Base-by-base conservation (phyloP, 2,888 invertebrate species). In the Candidula unifasciata region DNA sequence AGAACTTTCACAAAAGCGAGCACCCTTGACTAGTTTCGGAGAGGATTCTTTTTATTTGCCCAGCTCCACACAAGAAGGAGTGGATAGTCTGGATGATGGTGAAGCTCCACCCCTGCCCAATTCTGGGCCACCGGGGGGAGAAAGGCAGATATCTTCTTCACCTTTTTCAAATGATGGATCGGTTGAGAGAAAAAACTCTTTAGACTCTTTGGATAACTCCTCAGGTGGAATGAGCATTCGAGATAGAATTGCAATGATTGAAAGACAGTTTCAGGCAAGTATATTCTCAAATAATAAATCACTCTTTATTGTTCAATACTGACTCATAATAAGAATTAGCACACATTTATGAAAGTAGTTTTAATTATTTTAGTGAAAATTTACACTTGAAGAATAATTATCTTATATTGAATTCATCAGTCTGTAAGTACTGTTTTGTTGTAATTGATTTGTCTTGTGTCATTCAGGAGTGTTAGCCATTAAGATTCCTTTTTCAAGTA, bases 221-320 rank as follows among this genome's bases (percentile, higher is more conserved):
- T 71, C 85, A 37, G 68, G 87, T 54, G 86, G 88, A 35, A 69
- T 85, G 68, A 86, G 85, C 71, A 88, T 91, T 30, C 86, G 89
- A 71, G 90, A 91, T 80, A 88, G 89, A 73, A 90, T 91, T 73
- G 88, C 89, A 37, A 87, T 89, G 85, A 90, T 91, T 80, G 91
- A 90, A 83, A 88, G 82, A 85, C 90, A 90, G 81, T 86, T 91
- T 84, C 89, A 91, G 88, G 91, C 90, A 85, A 80, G 86, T 81
- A 27, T 35, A 18, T 74, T 35, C 2, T 69, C 10, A n/a, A 10
- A 66, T n/a, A 13, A 44, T 16, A 44, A 44, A 13, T 44, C 44
- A 10, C 44, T 13, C 44, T 44, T 44, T 44, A 44, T 44, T 44
- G 3, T 10, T 44, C 10, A 44, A 44, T 44, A 10, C 44, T 44